Evolutionary conservation across 2,113 vertebrate species (phyloP).

Genomic region (Salvelinus namaycush): DNA sequence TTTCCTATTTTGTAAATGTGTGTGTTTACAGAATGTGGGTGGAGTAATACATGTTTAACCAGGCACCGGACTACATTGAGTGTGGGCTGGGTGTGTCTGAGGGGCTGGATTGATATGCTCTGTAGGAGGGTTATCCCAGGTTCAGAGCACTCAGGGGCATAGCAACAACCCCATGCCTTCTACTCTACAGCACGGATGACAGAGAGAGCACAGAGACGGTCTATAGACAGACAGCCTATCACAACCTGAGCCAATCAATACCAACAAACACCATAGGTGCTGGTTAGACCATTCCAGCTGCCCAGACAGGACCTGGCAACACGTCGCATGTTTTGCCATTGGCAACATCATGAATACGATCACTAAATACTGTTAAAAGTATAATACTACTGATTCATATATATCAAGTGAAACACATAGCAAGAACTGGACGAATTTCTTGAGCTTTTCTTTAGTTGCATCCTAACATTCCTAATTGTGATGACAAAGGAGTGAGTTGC

Average conservation of each 20-base stretch:
- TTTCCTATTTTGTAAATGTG: constrained; percentile 11
- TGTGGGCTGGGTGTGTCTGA: not conserved
- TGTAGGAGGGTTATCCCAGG: constrained; percentile 36
- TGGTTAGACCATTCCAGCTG: constrained; percentile 1
- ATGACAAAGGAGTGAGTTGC: not conserved
- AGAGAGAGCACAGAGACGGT: not conserved
- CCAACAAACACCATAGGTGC: constrained; percentile 21
- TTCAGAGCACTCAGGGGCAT: constrained; percentile 27
- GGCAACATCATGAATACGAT: not conserved
- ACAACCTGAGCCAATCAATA: constrained; percentile 6
- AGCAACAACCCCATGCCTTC: constrained; percentile 2
- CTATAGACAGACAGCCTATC: constrained; percentile 4
- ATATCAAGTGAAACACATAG: not conserved
- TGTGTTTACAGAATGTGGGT: not conserved
- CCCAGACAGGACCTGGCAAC: constrained; percentile 7
- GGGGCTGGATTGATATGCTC: constrained; percentile 24
- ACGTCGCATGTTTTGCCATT: not conserved
- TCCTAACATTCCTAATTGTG: not conserved
- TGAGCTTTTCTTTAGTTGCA: not conserved
- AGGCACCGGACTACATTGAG: too few relatives aligned
- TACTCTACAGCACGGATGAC: not conserved
- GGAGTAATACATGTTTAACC: not conserved
- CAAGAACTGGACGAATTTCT: not conserved
- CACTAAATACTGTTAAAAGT: not conserved
- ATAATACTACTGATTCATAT: not conserved